Evolutionary conservation across 1,140 invertebrate species (phyloP).

Genomic region (Leptestheria dahalacensis): DNA sequence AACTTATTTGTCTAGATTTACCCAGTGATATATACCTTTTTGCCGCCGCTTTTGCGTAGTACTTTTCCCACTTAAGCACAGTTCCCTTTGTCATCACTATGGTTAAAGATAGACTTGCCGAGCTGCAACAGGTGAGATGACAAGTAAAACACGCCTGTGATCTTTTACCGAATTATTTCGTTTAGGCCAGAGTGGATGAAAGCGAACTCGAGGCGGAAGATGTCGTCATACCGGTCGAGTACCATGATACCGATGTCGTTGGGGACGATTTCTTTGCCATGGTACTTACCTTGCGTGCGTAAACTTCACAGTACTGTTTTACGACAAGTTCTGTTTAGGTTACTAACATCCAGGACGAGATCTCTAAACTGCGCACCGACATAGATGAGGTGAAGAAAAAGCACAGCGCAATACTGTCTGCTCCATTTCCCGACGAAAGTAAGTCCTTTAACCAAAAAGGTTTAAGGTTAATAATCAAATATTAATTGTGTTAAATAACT

Average conservation of each 20-base stretch:
- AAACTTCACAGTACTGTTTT: background rate
- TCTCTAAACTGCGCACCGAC: background rate
- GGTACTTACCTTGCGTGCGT: background rate
- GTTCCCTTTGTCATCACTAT: too few species aligned
- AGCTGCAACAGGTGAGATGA: background rate
- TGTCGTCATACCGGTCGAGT: background rate
- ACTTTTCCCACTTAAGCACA: too few species aligned
- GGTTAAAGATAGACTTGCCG: background rate
- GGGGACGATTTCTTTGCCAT: background rate
- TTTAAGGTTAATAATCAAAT: slow-evolving; percentile 7
- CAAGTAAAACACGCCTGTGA: too few species aligned
- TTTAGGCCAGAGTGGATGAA: background rate
- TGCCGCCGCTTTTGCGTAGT: too few species aligned
- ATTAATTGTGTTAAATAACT: slow-evolving; percentile 15
- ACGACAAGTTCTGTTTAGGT: background rate
- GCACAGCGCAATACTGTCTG: slow-evolving; percentile 94
- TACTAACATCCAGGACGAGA: background rate
- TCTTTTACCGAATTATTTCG: too few species aligned
- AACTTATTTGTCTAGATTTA: too few species aligned
- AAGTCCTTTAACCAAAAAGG: slow-evolving; percentile 38
- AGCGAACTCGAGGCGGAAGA: background rate
- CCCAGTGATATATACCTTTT: too few species aligned
- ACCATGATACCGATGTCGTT: background rate
- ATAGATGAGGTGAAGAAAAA: slow-evolving; percentile 99
- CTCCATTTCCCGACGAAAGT: slow-evolving; percentile 98